phyloP scores from a whole-genome alignment of 2,797 vertebrate genomes.

The Etheostoma nigrum region DNA sequence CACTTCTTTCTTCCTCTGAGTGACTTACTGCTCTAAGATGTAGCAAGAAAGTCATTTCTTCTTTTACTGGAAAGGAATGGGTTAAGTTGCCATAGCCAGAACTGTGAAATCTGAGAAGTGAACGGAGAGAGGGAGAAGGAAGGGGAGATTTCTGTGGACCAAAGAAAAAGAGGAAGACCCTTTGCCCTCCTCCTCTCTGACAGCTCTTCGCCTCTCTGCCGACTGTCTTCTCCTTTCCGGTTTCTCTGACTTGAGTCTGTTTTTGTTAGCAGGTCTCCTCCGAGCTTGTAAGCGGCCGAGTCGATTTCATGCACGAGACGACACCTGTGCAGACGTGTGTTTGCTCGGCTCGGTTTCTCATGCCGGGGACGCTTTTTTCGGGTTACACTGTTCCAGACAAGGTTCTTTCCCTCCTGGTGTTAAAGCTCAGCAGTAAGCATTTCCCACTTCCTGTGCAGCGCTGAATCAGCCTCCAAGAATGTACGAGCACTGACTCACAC shows the following conservation, averaged over 20 bases:
- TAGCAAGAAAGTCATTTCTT: constrained; percentile 7
- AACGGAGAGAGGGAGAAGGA: constrained; percentile 56
- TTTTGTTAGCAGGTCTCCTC: constrained; percentile 1
- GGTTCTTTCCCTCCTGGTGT: constrained; percentile 69
- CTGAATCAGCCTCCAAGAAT: constrained; percentile 96
- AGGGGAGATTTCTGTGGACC: constrained; percentile 65
- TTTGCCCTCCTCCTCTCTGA: constrained; percentile 54
- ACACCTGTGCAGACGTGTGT: neutral
- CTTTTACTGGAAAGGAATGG: constrained; percentile 49
- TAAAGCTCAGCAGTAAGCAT: constrained; percentile 81
- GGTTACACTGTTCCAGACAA: constrained; percentile 63
- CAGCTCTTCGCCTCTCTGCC: constrained; percentile 31
- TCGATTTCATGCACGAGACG: neutral
- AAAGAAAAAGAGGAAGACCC: constrained; percentile 67
- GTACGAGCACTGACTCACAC: constrained; percentile 91
- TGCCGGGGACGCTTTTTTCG: constrained; percentile 49
- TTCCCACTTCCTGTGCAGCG: constrained; percentile 91
- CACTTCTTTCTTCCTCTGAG: constrained; percentile 27
- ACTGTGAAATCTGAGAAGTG: constrained; percentile 81
- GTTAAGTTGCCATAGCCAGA: constrained; percentile 69
- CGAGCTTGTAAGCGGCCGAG: neutral
- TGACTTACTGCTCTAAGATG: neutral
- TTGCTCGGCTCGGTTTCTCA: neutral
- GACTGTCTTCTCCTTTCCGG: constrained; percentile 24
- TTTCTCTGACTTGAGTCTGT: neutral